phyloP scores from a whole-genome alignment of 2,113 vertebrate genomes.

The Saimiri boliviensis region DNA sequence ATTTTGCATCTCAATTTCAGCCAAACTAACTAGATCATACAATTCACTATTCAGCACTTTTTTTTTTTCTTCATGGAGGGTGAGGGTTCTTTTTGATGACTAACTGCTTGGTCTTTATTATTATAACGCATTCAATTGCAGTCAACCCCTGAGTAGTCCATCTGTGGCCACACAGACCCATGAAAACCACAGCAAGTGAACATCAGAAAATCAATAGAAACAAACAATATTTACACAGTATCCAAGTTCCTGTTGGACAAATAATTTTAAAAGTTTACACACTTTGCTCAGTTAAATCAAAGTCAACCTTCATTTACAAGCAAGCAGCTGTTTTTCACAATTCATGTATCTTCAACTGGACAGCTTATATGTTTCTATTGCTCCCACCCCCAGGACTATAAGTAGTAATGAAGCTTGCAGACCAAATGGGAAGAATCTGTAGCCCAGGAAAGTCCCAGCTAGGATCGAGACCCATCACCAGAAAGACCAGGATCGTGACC shows the following conservation, averaged over 20 bases:
- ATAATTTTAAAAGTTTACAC: not conserved
- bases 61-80: not conserved
- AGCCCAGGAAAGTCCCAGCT: not conserved
- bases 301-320: not conserved
- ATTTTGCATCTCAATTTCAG: conserved; percentile 53
- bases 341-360: no score
- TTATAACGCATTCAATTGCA: not conserved
- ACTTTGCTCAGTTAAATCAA: not conserved
- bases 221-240: conserved; percentile 4
- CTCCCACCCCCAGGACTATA: not conserved
- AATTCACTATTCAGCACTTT: not conserved
- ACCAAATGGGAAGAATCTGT: not conserved
- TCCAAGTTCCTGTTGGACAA: not conserved
- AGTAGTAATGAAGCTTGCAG: not conserved
- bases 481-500: not conserved
- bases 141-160: not conserved
- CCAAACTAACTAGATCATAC: conserved; percentile 21
- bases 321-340: not conserved
- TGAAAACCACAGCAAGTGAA: not conserved
- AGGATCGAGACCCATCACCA: not conserved
- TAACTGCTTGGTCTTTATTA: not conserved
- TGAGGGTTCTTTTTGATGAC: not conserved
- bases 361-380: not conserved
- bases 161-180: not conserved
- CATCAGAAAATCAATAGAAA: not conserved